Evolutionary conservation across 2,888 invertebrate genomes (phyloP), one percentile per base, ranked within the genome.

Genomic region (Ommatoiulus sabulosus): DNA sequence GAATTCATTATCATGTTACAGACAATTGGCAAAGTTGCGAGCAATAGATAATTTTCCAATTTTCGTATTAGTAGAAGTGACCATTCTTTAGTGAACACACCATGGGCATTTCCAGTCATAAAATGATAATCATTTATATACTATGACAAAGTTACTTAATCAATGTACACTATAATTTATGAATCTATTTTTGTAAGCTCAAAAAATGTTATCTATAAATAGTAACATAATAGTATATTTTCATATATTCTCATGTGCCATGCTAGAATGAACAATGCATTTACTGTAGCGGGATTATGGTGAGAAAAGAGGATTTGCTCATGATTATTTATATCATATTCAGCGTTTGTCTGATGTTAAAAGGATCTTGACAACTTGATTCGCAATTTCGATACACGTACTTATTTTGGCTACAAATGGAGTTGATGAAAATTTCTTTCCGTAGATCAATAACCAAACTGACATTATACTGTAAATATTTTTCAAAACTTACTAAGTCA

Each of bases 171-270:
- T 63, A 63, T 63, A 63, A 63, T n/a, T 63, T 63, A 63, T 63
- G 63, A 63, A 63, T 63, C 63, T 63, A 63, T 63, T 63, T 63
- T 63, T 63, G 63, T 63, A 63, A 63, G n/a, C 63, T 63, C 63
- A 63, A 63, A 63, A 48, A 63, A 20, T 63, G 63, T 20, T 63
- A 63, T 63, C 63, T 63, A 63, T 63, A 63, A 63, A 63, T 63
- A 63, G 63, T 20, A n/a, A 63, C 20, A 63, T 63, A 63, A 63
- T 63, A 63, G n/a, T 63, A 63, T 63, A 20, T 63, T 63, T 63
- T 63, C 63, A 63, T 63, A 63, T 63, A 63, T 63, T 63, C 63
- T 63, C n/a, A 63, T n/a, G 63, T 63, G 63, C 63, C 63, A 63
- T 63, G 63, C 63, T 63, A 63, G 63, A 63, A n/a, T n/a, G 63